Evolutionary conservation across 2,113 vertebrate species (phyloP), one percentile per base, ranked within the genome.

Genomic region (Aviceda subcristata): DNA sequence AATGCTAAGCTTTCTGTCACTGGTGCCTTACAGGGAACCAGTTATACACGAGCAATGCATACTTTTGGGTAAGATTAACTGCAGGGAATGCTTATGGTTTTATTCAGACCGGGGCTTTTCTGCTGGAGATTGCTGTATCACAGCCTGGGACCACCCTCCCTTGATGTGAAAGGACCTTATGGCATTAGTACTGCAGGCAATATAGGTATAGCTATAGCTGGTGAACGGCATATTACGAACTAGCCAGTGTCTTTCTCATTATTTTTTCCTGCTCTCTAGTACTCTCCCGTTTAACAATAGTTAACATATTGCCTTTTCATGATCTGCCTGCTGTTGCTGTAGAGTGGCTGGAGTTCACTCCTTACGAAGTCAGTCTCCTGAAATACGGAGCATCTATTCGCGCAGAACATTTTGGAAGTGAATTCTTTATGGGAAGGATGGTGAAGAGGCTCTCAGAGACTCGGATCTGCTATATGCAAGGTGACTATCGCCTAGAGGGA

Each of bases 271-370:
- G n/a, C 26, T 59, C 19, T 62, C 43, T 87, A 30, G 6, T 45
- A 12, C 15, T 57, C 8, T 20, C 71, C 39, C 74, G 14, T 53
- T 95, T 64, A 63, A 15, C 50, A 9, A 12, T 7, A 57, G 10
- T 22, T 89, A 82, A 76, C 11, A 2, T 66, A 45, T 12, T 73
- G 34, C 20, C 11, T 93, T 95, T 90, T 76, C 45, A n/a, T 75
- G 16, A 20, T 39, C 50, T 78, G 46, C 5, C 45, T 94, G 74
- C 51, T 81, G 17, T 84, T 17, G 2, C n/a, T 2, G 0, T 59
- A 99, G 98, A 99, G 85, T 99, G 98, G 98, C 94, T 98, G 91
- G 99, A 99, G 89, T 99, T 99, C 89, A 99, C 98, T 20, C 98
- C 99, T 34, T 98, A 98, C 20, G 99, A 99, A 92, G 98, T 99